These are phyloP conservation scores for Drosophila pseudotalamancana DNA, from an alignment of 2,888 invertebrate species.

Conservation along the genomic window DNA sequence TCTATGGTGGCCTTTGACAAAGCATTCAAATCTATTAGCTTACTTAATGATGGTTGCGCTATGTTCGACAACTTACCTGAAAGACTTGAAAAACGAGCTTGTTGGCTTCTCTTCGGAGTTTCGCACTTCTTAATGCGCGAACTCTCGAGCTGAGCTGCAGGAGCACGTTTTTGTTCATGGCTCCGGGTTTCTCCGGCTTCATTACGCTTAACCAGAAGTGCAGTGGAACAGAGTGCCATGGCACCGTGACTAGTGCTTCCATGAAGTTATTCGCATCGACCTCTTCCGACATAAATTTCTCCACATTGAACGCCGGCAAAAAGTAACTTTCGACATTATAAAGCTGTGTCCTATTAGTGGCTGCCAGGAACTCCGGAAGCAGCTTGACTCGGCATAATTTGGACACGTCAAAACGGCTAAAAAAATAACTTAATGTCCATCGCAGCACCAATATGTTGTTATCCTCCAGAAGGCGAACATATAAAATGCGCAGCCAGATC, in stretches of 20 bases:
- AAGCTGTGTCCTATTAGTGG: conserved; percentile 77
- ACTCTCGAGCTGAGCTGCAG: conserved; percentile 61
- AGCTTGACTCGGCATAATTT: conserved; percentile 50
- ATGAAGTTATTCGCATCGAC: conserved; percentile 23
- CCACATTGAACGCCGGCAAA: conserved; percentile 38
- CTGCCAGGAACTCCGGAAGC: conserved; percentile 67
- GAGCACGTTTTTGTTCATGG: conserved; percentile 43
- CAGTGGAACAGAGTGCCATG: conserved; percentile 80
- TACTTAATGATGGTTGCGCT: too few species aligned
- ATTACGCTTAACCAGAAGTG: conserved; percentile 67
- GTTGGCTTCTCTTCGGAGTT: conserved; percentile 46
- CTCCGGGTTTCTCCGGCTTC: neutral
- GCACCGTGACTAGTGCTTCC: conserved; percentile 51
- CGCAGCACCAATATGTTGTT: conserved; percentile 79
- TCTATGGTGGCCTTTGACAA: conserved; percentile 40
- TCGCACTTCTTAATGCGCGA: conserved; percentile 64
- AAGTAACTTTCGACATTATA: conserved; percentile 64
- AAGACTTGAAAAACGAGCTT: conserved; percentile 35
- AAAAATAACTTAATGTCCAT: conserved; percentile 76
- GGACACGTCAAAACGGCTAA: conserved; percentile 38
- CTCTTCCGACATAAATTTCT: conserved; percentile 34
- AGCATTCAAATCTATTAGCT: neutral
- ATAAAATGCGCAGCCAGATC: conserved; percentile 68
- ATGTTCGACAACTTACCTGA: conserved; percentile 12
- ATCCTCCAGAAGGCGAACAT: conserved; percentile 69